These are phyloP conservation scores for Mormyrus proboscirostris DNA, from an alignment of 2,797 vertebrate genomes.

Conservation along the genomic window DNA sequence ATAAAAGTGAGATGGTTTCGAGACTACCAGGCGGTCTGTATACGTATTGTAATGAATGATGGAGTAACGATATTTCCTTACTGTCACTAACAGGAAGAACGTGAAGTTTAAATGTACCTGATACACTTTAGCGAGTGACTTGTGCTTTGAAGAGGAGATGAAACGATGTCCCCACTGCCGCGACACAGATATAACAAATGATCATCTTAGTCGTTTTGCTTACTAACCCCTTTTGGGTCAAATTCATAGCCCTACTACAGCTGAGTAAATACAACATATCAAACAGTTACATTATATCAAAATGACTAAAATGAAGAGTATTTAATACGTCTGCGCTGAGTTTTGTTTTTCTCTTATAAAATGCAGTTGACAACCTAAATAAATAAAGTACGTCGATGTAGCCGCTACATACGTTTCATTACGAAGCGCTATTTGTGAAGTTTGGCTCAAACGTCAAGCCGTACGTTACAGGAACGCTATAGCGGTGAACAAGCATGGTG, in stretches of 20 bases:
- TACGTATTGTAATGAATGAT: neutral
- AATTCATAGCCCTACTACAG: neutral
- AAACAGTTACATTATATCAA: neutral
- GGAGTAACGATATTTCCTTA: neutral
- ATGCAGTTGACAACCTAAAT: neutral
- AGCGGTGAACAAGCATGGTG: neutral
- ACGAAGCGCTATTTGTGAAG: neutral
- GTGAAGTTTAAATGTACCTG: neutral
- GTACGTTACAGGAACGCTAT: neutral
- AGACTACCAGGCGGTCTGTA: neutral
- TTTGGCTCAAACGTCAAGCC: constrained; percentile 11
- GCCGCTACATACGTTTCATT: neutral
- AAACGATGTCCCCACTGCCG: neutral
- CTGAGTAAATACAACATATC: neutral
- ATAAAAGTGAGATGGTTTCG: neutral
- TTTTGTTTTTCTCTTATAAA: neutral
- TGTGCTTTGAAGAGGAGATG: neutral
- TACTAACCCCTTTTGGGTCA: neutral
- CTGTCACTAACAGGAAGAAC: neutral
- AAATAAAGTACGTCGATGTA: neutral
- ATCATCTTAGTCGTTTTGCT: neutral
- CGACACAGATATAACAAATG: neutral
- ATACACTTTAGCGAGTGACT: neutral
- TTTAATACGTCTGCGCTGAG: neutral
- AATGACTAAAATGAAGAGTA: neutral